phyloP scores from a whole-genome alignment of 2,888 invertebrate genomes.

The Flexamia atlantica region DNA sequence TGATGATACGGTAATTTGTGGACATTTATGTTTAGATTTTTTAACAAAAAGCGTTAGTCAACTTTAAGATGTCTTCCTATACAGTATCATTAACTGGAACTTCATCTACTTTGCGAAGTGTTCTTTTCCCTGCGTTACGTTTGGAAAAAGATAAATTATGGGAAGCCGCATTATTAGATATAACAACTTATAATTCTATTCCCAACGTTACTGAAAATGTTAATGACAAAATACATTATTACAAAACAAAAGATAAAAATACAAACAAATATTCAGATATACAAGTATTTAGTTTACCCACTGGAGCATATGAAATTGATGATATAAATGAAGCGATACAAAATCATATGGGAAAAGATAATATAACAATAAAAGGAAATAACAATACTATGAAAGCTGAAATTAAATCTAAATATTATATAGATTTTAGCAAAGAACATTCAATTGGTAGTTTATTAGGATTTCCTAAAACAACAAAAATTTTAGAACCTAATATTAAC shows the following conservation, averaged over 20 bases:
- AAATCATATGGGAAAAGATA: background rate
- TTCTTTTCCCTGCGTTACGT: slow-evolving; percentile 8
- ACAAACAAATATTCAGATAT: background rate
- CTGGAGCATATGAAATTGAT: background rate
- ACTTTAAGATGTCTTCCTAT: slow-evolving; percentile 47
- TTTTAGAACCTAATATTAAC: background rate
- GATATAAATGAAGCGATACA: background rate
- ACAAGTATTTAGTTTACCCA: background rate
- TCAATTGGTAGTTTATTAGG: background rate
- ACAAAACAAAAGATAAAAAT: background rate
- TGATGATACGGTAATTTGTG: background rate
- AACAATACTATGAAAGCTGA: background rate
- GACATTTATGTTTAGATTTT: slow-evolving; percentile 44
- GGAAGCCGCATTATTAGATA: slow-evolving; percentile 33
- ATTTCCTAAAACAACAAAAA: background rate
- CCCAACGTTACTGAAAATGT: slow-evolving; percentile 9
- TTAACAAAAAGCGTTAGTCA: slow-evolving; percentile 1
- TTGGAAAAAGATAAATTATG: background rate
- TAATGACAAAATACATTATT: slow-evolving; percentile 22
- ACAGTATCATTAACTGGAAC: slow-evolving; percentile 26
- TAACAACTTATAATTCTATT: slow-evolving; percentile 52
- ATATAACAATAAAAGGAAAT: background rate
- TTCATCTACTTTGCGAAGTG: background rate
- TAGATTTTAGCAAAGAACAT: background rate
- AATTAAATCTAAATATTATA: background rate